phyloP scores from a whole-genome alignment of 2,888 invertebrate species.

The Psylliodes chrysocephalus region DNA sequence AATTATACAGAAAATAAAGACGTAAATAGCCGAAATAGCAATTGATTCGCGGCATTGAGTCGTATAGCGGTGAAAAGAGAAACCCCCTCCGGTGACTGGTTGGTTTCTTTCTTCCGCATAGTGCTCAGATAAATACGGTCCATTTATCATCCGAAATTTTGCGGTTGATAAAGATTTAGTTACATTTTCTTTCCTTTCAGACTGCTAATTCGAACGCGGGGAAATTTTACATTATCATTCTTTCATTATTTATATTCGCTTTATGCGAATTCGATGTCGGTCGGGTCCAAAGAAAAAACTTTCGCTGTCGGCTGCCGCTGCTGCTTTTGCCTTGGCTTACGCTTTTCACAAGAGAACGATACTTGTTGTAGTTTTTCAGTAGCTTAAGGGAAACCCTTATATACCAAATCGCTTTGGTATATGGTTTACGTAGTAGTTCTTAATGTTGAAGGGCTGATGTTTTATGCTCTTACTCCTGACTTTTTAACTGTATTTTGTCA shows the following conservation, averaged over 20 bases:
- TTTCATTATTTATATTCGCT: constrained; percentile 62
- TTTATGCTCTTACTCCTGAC: too few species aligned
- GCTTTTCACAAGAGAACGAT: too few species aligned
- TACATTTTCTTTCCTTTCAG: constrained; percentile 60
- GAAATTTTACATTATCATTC: constrained; percentile 63
- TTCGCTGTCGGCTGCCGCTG: constrained; percentile 8
- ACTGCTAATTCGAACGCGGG: constrained; percentile 58
- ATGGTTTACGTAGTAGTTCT: too few species aligned
- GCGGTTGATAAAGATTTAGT: constrained; percentile 65
- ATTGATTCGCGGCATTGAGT: constrained; percentile 50
- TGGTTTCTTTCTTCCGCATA: constrained; percentile 53
- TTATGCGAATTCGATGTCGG: constrained; percentile 41
- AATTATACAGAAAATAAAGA: too few species aligned
- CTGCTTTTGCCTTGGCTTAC: too few species aligned
- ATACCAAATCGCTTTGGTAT: too few species aligned
- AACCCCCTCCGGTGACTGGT: constrained; percentile 57
- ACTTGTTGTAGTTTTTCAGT: too few species aligned
- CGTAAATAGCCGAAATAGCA: constrained; percentile 45
- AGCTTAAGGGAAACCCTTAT: too few species aligned
- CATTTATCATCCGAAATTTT: constrained; percentile 62
- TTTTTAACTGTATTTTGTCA: too few species aligned
- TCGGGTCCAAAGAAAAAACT: constrained; percentile 29
- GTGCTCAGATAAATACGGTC: constrained; percentile 58
- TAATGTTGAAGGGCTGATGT: too few species aligned
- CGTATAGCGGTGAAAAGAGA: constrained; percentile 39